Percentiles rank a stretch among this genome's conserved stretches.
These are phyloP conservation scores for Sturnira hondurensis DNA, from an alignment of 2,113 vertebrate genomes.

Conservation along the genomic window DNA sequence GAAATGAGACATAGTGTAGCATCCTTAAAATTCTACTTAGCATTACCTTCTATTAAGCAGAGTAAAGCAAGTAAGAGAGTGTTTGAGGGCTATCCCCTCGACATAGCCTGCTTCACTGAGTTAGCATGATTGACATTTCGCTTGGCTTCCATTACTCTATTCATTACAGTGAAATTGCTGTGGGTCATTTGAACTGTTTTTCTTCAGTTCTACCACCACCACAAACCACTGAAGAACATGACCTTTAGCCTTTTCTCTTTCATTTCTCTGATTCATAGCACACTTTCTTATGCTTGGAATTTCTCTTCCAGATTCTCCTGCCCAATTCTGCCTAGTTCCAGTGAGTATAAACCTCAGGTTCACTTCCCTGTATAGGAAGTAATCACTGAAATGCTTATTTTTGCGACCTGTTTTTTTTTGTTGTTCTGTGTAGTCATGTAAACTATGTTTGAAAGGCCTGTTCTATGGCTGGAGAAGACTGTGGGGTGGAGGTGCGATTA, in stretches of 20 bases:
- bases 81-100: neutral
- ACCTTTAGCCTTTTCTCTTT: constrained; percentile 34
- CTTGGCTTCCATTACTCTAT: constrained; percentile 22
- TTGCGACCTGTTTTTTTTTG: neutral
- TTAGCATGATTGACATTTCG: neutral
- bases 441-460: neutral
- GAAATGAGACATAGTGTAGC: neutral
- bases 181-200: constrained; percentile 49
- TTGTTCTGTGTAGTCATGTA: neutral
- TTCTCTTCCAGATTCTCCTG: neutral
- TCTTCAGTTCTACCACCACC: neutral
- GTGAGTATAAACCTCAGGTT: neutral
- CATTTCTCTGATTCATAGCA: constrained; percentile 23
- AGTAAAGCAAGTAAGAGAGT: neutral
- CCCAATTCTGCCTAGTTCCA: neutral
- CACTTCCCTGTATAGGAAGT: neutral
- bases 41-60: neutral
- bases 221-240: constrained; percentile 38
- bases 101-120: neutral
- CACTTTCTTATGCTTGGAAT: neutral
- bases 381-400: neutral
- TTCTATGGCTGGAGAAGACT: neutral
- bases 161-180: constrained; percentile 32
- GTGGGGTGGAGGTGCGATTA: neutral
- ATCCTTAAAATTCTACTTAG: neutral